phyloP scores from a whole-genome alignment of 2,113 vertebrate genomes.

The Gnathonemus longibarbis region DNA sequence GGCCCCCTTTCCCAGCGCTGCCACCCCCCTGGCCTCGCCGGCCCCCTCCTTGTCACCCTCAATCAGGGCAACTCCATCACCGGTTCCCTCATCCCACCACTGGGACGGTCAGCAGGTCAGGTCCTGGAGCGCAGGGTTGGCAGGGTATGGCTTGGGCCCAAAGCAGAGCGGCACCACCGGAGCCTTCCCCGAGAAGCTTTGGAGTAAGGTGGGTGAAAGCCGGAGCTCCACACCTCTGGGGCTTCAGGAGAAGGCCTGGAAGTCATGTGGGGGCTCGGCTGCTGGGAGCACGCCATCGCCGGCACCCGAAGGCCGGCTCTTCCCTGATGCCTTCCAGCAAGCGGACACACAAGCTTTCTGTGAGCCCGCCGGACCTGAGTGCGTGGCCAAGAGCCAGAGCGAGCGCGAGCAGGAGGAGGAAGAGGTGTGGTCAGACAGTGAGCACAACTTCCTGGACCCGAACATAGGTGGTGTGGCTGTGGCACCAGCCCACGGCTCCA shows the following conservation, averaged over 20 bases:
- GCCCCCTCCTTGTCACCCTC: slow-evolving; percentile 1
- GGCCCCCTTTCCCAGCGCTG: slow-evolving; percentile 28
- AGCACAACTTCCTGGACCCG: slow-evolving; percentile 96
- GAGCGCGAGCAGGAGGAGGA: slow-evolving; percentile 45
- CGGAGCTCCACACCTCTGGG: slow-evolving; percentile 65
- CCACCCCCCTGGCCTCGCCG: not conserved
- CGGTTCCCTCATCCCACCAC: slow-evolving; percentile 32
- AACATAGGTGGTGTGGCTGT: slow-evolving; percentile 93
- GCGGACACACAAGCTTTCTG: slow-evolving; percentile 58
- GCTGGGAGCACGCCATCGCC: slow-evolving; percentile 58
- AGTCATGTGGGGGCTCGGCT: slow-evolving; percentile 62
- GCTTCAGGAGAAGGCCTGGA: slow-evolving; percentile 79
- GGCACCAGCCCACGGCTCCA: slow-evolving; percentile 85
- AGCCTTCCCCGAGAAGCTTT: slow-evolving; percentile 65
- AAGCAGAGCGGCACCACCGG: slow-evolving; percentile 58
- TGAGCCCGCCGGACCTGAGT: slow-evolving; percentile 67
- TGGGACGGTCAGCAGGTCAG: slow-evolving; percentile 61
- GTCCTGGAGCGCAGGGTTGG: slow-evolving; percentile 53
- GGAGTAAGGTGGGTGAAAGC: slow-evolving; percentile 68
- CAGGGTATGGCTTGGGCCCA: slow-evolving; percentile 52
- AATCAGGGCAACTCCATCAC: not conserved
- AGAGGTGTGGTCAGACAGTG: slow-evolving; percentile 87
- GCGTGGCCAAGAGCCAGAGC: slow-evolving; percentile 53
- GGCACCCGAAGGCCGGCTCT: slow-evolving; percentile 64
- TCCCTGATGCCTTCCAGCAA: slow-evolving; percentile 61